Percentiles rank a stretch among this genome's conserved stretches.
Conservation (phyloP, 1,140 invertebrate genomes). For the Ceratosolen solmsi region DNA sequence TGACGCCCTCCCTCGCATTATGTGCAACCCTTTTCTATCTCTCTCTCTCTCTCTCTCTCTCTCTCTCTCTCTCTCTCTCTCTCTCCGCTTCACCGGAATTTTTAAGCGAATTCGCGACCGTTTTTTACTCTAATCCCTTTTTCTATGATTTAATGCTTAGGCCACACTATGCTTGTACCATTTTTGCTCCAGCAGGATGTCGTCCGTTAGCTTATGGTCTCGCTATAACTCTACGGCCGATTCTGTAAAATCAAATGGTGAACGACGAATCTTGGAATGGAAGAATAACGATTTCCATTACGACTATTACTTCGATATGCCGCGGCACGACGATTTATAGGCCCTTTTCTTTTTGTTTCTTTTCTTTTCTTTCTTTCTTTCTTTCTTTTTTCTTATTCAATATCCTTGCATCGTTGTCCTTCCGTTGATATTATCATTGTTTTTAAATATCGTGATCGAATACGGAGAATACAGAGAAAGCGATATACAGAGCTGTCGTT, state of each 20-base stretch:
- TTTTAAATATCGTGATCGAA: too few species aligned
- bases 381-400: background rate
- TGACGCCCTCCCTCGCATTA: slow-evolving; percentile 35
- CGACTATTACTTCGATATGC: too few species aligned
- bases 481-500: too few species aligned
- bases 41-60: background rate
- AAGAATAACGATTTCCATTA: background rate
- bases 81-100: background rate
- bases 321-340: background rate
- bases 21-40: background rate
- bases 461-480: too few species aligned
- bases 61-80: background rate
- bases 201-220: background rate
- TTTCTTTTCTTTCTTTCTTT: background rate
- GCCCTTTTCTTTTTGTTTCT: background rate
- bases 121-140: slow-evolving; percentile 26
- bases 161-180: background rate
- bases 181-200: background rate
- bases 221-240: too few species aligned
- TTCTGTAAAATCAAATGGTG: background rate
- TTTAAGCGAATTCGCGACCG: slow-evolving; percentile 14
- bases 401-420: too few species aligned
- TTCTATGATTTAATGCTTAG: slow-evolving; percentile 26
- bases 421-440: too few species aligned
- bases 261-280: background rate